Evolutionary conservation across 2,797 vertebrate genomes (phyloP).

Genomic region (Pagetopsis macropterus): DNA sequence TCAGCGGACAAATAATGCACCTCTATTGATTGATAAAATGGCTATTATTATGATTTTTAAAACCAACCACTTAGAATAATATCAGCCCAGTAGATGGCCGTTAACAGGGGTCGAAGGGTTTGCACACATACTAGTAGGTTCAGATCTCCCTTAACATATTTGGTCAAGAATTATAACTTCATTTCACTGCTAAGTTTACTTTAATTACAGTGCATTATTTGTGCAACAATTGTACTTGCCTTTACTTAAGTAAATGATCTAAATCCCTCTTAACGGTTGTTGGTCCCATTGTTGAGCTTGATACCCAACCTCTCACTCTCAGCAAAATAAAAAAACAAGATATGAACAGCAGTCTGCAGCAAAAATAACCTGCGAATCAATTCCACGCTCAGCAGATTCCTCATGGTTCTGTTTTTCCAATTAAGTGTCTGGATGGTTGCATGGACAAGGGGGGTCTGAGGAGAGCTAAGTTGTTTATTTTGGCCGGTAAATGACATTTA

Average conservation of each 20-base stretch:
- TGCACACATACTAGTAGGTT: too few relatives aligned
- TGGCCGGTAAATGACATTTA: conserved; percentile 73
- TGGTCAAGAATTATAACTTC: too few relatives aligned
- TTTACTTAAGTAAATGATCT: neutral
- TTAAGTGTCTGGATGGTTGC: conserved; percentile 52
- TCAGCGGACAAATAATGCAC: too few relatives aligned
- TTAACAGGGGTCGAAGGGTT: too few relatives aligned
- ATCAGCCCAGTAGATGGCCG: too few relatives aligned
- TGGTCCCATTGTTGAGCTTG: conserved; percentile 12
- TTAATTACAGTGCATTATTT: neutral
- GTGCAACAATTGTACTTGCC: neutral
- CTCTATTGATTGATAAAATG: too few relatives aligned
- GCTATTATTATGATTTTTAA: too few relatives aligned
- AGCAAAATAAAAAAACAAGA: conserved; percentile 2
- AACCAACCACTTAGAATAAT: too few relatives aligned
- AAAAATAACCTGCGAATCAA: conserved; percentile 71
- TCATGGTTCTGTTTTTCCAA: conserved; percentile 68
- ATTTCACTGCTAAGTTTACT: neutral
- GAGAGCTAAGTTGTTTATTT: conserved; percentile 57
- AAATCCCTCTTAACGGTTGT: neutral
- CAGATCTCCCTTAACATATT: too few relatives aligned
- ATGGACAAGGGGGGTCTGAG: neutral
- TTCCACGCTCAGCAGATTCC: conserved; percentile 69
- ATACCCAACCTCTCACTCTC: conserved; percentile 1
- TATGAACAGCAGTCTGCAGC: conserved; percentile 47